Percentiles rank a stretch among this genome's conserved stretches.
These are phyloP conservation scores for Enteromius radiatus DNA, from an alignment of 2,797 vertebrate genomes.

Conservation along the genomic window DNA sequence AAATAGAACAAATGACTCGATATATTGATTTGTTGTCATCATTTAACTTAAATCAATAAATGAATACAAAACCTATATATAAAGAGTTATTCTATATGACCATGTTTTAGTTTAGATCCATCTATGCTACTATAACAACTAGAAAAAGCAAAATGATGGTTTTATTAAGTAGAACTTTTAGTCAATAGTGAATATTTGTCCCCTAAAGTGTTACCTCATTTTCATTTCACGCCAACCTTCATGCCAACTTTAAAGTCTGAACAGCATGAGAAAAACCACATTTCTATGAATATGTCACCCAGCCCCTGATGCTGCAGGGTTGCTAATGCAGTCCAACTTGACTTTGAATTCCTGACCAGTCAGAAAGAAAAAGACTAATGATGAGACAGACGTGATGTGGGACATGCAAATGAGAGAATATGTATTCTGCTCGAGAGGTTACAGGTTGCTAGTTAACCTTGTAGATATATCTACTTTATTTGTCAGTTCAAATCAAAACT, in stretches of 20 bases:
- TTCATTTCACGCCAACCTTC: neutral
- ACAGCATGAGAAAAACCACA: neutral
- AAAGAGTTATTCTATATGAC: neutral
- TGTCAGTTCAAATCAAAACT: slow-evolving; percentile 6
- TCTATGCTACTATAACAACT: neutral
- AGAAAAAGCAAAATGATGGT: no score
- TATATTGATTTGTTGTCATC: neutral
- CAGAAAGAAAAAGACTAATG: slow-evolving; percentile 13
- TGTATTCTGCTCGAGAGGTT: neutral
- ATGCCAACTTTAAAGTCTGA: slow-evolving; percentile 4
- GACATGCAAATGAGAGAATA: slow-evolving; percentile 11
- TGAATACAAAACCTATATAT: neutral
- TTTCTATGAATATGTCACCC: neutral
- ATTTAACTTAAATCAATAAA: slow-evolving; percentile 1
- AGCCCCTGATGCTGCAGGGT: slow-evolving; percentile 3
- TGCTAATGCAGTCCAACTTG: slow-evolving; percentile 7
- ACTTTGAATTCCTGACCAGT: slow-evolving; percentile 26
- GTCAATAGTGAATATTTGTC: neutral
- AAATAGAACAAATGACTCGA: neutral
- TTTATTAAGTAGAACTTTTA: neutral
- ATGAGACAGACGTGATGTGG: neutral
- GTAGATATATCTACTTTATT: neutral
- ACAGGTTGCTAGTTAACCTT: neutral
- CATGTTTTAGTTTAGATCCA: neutral
- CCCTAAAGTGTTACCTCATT: neutral